Base-by-base conservation (phyloP, 2,888 invertebrate genomes). In the Caenorhabditis wallacei region DNA sequence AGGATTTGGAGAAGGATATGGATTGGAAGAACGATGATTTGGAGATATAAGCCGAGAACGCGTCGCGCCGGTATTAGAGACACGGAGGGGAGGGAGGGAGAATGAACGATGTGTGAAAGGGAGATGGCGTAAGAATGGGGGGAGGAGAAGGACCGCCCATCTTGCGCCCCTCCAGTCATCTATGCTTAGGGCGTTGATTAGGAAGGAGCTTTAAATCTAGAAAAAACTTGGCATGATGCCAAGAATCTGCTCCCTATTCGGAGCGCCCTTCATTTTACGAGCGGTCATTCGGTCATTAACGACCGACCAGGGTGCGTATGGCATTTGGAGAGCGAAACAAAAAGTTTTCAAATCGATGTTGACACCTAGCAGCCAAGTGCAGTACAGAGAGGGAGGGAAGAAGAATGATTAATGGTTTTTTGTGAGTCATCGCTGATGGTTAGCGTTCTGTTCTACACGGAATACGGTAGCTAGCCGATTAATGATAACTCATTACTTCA, bases 31-130 rank as follows among this genome's bases (percentile, higher is more conserved):
- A 16, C 18, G 54, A 56, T 61, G 78, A 63, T 63, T 70, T 61
- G 61, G 64, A 64, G 79, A 79, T 79, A 76, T 54, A 56, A 40
- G 68, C 18, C 18, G n/a, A 18, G 54, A 71, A 56, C 63, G 61
- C 48, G 61, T 48, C 22, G 30, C 30, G 30, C 56, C 20, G 57
- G 30, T 54, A 71, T 64, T 54, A 54, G 35, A 64, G 56, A 63
- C 54, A 48, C 16, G 46, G 46, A 48, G 46, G 13, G 18, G n/a
- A 40, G 13, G 40, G 40, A 40, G 30, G 8, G 8, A 30, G 8
- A 13, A 48, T 18, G 46, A 48, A 48, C 68, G 30, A 75, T 53
- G 51, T 56, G 48, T 56, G 63, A 18, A 24, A 26, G 64, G 18
- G 18, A 8, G 46, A 48, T 11, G 13, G 43, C 13, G 13, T 43